These are phyloP conservation scores for Zygogramma bicolorata DNA, from an alignment of 2,888 invertebrate species.

Conservation along the genomic window DNA sequence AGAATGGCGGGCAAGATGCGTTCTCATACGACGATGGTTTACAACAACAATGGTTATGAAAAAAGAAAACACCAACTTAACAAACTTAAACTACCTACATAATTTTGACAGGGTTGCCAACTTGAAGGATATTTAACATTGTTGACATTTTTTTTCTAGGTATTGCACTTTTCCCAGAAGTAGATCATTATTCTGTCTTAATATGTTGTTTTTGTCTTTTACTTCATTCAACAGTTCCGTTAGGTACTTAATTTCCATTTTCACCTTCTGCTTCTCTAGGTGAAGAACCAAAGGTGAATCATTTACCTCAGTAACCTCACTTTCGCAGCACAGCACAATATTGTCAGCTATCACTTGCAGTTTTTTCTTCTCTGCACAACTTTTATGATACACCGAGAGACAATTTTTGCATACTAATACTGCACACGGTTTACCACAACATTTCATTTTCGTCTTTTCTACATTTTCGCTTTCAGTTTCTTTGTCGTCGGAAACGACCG, in stretches of 20 bases:
- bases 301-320: neutral
- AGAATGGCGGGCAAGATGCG: no score
- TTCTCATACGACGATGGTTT: no score
- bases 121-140: no score
- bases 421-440: neutral
- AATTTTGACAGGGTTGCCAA: no score
- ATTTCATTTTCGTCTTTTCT: neutral
- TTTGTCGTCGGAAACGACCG: neutral
- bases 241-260: neutral
- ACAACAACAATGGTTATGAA: no score
- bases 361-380: neutral
- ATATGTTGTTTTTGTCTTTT: neutral
- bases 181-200: neutral
- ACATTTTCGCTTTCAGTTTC: neutral
- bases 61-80: no score
- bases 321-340: neutral
- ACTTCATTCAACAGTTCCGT: neutral
- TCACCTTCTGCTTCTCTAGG: neutral
- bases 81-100: no score
- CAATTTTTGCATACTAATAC: neutral
- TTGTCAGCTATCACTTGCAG: neutral
- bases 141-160: neutral
- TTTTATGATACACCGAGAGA: neutral
- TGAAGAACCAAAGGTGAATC: neutral
- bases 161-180: neutral